Conservation (phyloP, 2,888 invertebrate species). For the Ischnura elegans region DNA sequence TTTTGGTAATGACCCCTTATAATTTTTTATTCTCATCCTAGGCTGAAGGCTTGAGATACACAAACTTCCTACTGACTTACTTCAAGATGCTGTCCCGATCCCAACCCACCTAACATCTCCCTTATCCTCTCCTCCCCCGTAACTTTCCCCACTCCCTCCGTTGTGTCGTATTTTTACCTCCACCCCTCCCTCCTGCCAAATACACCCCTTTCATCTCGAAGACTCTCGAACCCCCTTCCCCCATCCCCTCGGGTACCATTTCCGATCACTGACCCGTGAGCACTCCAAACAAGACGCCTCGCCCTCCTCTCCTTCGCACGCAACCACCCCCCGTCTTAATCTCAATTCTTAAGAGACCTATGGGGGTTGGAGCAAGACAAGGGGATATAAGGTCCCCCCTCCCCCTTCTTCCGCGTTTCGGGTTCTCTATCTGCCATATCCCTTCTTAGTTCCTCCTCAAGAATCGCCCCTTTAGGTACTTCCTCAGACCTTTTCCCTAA, state of each 20-base stretch:
- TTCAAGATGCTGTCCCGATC: background rate
- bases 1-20: too few relatives aligned
- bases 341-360: slow-evolving; percentile 26
- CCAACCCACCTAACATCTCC: background rate
- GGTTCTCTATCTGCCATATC: background rate
- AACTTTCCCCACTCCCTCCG: background rate
- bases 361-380: slow-evolving; percentile 4
- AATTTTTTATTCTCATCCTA: too few relatives aligned
- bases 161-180: background rate
- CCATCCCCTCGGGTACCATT: too few relatives aligned
- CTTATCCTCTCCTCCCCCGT: background rate
- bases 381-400: background rate
- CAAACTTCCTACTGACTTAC: background rate
- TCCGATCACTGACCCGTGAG: slow-evolving; percentile 64
- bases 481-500: slow-evolving; percentile 5
- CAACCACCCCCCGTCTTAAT: background rate
- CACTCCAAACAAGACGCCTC: slow-evolving; percentile 43
- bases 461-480: background rate
- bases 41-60: too few relatives aligned
- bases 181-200: background rate
- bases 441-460: background rate
- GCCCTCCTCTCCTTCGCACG: background rate
- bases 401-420: background rate
- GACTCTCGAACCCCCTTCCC: too few relatives aligned
- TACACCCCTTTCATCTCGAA: slow-evolving; percentile 46